These are phyloP conservation scores for Anoplophora glabripennis DNA, from an alignment of 1,140 invertebrate genomes.

Conservation along the genomic window DNA sequence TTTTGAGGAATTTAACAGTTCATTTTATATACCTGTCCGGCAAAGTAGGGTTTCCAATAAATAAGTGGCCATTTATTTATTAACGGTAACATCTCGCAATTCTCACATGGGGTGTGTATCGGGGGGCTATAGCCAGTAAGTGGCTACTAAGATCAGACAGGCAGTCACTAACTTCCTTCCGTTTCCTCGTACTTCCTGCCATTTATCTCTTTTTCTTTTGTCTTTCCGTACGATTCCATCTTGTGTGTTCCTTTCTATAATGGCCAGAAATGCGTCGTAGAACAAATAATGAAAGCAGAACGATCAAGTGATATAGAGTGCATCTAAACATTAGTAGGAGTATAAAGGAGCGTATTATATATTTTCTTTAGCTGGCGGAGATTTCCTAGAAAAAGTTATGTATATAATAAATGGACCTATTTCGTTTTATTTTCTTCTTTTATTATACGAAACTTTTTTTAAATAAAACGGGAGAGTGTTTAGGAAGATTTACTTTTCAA, in stretches of 20 bases:
- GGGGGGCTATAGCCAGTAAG: conserved; percentile 24
- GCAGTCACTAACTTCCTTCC: conserved; percentile 28
- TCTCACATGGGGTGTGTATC: conserved; percentile 11
- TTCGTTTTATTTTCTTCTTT: not conserved
- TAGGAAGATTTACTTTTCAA: too few relatives aligned
- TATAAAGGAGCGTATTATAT: not conserved
- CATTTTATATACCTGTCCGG: too few relatives aligned
- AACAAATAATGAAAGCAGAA: conserved; percentile 24
- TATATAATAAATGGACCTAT: not conserved
- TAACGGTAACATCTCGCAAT: not conserved
- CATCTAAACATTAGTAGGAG: not conserved
- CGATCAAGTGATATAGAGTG: conserved; percentile 13
- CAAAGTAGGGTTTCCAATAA: too few relatives aligned
- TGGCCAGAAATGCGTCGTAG: conserved; percentile 21
- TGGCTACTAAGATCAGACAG: conserved; percentile 26
- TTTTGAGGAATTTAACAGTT: too few relatives aligned
- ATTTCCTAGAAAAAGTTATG: not conserved
- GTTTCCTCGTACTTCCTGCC: conserved; percentile 25
- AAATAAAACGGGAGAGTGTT: too few relatives aligned
- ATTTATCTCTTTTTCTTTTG: conserved; percentile 33
- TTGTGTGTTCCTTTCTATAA: conserved; percentile 20
- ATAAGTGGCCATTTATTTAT: not conserved
- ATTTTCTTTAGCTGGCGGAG: not conserved
- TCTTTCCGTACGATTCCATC: conserved; percentile 29
- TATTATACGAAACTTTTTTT: not conserved